Evolutionary conservation across 2,888 invertebrate genomes (phyloP).

Genomic region (Hermodice carunculata): DNA sequence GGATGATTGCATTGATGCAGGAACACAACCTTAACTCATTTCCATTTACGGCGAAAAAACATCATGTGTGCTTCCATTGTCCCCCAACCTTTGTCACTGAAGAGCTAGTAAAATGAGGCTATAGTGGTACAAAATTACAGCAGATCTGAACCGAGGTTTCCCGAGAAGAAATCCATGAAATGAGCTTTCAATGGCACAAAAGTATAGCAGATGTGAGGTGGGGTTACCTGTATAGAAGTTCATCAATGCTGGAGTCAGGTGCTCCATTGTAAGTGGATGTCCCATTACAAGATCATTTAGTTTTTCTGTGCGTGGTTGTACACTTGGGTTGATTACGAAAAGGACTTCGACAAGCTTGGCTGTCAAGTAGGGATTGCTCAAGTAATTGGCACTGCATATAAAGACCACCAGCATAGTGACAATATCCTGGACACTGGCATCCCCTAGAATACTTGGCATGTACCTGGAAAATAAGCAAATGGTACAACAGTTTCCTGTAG

Average conservation of each 20-base stretch:
- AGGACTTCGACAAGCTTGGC: slow-evolving; percentile 95
- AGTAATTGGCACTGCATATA: slow-evolving; percentile 89
- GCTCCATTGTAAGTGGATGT: slow-evolving; percentile 85
- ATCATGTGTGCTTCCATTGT: no score
- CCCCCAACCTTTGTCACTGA: no score
- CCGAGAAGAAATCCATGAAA: no score
- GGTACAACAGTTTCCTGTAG: no score
- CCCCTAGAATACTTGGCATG: slow-evolving; percentile 52
- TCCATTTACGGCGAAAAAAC: no score
- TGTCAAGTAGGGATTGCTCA: slow-evolving; percentile 96
- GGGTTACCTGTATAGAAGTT: slow-evolving; percentile 93
- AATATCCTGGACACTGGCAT: slow-evolving; percentile 71
- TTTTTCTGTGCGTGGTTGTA: slow-evolving; percentile 69
- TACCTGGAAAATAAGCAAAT: slow-evolving; percentile 41
- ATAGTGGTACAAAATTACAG: no score
- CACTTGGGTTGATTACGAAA: slow-evolving; percentile 72
- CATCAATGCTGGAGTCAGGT: slow-evolving; percentile 92
- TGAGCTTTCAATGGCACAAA: no score
- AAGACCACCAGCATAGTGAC: slow-evolving; percentile 90
- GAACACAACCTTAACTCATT: no score
- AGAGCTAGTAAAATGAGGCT: no score
- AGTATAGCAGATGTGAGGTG: no score
- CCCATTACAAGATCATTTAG: slow-evolving; percentile 86
- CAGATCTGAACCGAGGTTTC: no score
- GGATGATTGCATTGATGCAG: no score